These are phyloP conservation scores for Hippasteria phrygiana DNA, from an alignment of 53 echinoderm and acorn worm species.

Conservation along the genomic window DNA sequence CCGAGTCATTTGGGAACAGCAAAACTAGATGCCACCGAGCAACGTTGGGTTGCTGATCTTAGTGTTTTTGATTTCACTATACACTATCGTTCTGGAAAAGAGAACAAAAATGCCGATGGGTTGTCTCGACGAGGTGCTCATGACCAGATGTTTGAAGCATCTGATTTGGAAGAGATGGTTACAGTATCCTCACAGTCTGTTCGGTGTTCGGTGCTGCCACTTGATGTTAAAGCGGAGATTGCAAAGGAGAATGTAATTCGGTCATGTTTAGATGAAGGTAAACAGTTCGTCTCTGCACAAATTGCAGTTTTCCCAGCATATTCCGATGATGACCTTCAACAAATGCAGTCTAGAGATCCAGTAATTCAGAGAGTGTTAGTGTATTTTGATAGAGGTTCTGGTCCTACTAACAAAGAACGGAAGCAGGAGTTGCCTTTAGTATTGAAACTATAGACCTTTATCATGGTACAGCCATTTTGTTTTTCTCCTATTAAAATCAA, in stretches of 20 bases:
- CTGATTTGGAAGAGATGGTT: too few species aligned
- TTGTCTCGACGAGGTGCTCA: constrained; percentile 15
- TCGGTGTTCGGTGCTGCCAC: neutral
- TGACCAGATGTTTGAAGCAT: too few species aligned
- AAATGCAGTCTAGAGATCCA: neutral
- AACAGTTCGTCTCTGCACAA: constrained; percentile 6
- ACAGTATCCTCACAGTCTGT: neutral
- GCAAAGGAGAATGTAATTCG: neutral
- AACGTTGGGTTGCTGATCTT: too few species aligned
- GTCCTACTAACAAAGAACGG: neutral
- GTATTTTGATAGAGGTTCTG: neutral
- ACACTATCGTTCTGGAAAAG: neutral
- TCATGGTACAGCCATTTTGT: too few species aligned
- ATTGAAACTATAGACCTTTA: too few species aligned
- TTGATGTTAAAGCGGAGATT: neutral
- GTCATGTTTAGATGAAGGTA: neutral
- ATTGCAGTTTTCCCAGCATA: constrained; percentile 3
- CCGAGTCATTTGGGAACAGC: constrained; percentile 32
- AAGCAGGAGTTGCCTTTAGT: neutral
- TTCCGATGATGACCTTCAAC: neutral
- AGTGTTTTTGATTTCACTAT: neutral
- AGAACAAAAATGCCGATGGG: constrained; percentile 25
- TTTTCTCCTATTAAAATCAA: too few species aligned
- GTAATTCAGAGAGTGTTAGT: neutral
- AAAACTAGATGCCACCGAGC: neutral